phyloP scores from a whole-genome alignment of 92 coral and sea anemone species.

The Zoanthus sansibaricus region DNA sequence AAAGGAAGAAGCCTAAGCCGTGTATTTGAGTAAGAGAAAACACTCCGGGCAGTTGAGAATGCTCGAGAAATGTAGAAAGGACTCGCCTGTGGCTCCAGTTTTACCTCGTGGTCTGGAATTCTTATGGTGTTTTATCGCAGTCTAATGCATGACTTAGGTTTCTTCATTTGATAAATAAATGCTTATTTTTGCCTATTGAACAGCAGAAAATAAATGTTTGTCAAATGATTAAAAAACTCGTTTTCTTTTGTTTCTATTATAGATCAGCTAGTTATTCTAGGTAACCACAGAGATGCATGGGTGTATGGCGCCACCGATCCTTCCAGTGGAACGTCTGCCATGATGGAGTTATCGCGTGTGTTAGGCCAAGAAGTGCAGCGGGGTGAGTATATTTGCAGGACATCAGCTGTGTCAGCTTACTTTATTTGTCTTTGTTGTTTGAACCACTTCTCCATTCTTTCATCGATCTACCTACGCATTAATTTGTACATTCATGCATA shows the following conservation, averaged over 20 bases:
- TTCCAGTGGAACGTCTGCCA: conserved; percentile 89
- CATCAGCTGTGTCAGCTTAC: neutral
- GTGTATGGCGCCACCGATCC: conserved; percentile 89
- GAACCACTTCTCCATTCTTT: neutral
- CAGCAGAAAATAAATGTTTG: neutral
- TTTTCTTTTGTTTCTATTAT: neutral
- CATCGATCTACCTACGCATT: too few species aligned
- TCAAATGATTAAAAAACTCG: neutral
- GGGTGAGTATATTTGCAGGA: conserved; percentile 36
- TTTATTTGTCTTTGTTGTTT: neutral
- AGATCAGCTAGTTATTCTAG: conserved; percentile 82
- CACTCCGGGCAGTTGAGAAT: too few species aligned
- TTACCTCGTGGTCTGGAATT: too few species aligned
- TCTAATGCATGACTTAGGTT: too few species aligned
- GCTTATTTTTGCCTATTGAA: too few species aligned
- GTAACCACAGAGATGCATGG: conserved; percentile 93
- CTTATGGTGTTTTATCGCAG: too few species aligned
- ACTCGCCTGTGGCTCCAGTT: too few species aligned
- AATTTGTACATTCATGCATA: neutral
- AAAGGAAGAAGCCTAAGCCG: too few species aligned
- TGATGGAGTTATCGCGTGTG: conserved; percentile 84
- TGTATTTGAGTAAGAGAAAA: too few species aligned
- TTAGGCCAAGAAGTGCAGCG: conserved; percentile 69
- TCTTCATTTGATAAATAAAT: neutral
- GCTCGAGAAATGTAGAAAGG: too few species aligned